Percentiles rank a stretch among this genome's conserved stretches.
Conservation (phyloP, 2,888 invertebrate genomes). For the Latrodectus hesperus region DNA sequence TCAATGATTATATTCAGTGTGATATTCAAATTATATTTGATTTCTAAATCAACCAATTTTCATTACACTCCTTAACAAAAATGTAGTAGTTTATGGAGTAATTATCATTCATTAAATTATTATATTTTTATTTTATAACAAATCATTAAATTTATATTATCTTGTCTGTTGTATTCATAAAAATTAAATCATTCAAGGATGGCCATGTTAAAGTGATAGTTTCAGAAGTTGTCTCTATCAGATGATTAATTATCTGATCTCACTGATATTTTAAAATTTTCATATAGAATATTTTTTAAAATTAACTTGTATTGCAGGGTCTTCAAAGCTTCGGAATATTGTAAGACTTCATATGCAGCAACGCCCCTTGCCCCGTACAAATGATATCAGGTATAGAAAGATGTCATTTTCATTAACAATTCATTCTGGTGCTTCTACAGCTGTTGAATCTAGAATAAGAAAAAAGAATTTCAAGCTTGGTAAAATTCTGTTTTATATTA, state of each 20-base stretch:
- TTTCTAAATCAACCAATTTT: no score
- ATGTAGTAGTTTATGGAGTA: no score
- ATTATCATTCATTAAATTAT: no score
- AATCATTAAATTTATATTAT: background rate
- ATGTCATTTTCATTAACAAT: conserved; percentile 45
- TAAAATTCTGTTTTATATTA: background rate
- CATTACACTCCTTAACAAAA: no score
- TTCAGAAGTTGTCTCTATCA: background rate
- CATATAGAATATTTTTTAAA: no score
- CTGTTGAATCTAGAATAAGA: background rate
- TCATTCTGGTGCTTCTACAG: conserved; percentile 22
- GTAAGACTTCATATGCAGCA: conserved; percentile 42
- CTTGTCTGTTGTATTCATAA: background rate
- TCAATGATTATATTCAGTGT: no score
- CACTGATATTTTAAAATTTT: no score
- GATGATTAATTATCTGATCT: no score
- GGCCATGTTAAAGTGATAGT: background rate
- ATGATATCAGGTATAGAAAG: conserved; percentile 36
- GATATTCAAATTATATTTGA: no score
- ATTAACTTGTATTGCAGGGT: background rate
- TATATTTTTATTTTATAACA: background rate
- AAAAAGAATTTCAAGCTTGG: background rate
- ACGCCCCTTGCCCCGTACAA: conserved; percentile 39
- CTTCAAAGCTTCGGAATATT: background rate
- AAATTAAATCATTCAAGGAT: background rate